A percentile compares a stretch with the other conserved stretches of the same genome.
Conservation (phyloP, 2,797 vertebrate genomes). For the Crax fasciolata region DNA sequence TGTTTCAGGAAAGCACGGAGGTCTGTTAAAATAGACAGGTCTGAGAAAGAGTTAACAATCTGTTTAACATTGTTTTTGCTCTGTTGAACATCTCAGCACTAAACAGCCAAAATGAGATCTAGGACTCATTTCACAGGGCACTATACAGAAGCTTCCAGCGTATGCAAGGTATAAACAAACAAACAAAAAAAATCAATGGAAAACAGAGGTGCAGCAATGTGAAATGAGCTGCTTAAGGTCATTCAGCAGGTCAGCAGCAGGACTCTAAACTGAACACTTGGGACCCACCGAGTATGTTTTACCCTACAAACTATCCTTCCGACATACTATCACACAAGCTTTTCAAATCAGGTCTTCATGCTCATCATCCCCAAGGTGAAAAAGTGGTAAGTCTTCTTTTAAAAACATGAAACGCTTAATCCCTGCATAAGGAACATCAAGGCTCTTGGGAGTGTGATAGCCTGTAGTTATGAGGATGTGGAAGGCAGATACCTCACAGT, state of each 20-base stretch:
- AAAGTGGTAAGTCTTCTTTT: background rate
- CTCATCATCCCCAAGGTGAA: background rate
- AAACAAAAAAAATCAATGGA: background rate
- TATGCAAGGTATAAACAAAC: background rate
- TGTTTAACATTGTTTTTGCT: background rate
- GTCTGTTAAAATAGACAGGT: background rate
- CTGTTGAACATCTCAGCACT: background rate
- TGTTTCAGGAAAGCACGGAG: background rate
- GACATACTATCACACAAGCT: background rate
- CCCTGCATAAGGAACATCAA: background rate
- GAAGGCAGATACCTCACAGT: background rate
- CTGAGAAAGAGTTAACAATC: background rate
- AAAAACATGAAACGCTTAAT: background rate
- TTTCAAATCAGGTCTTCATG: background rate
- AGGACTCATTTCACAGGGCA: background rate
- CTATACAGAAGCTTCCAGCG: background rate
- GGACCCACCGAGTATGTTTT: background rate
- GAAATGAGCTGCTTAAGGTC: background rate
- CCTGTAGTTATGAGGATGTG: background rate
- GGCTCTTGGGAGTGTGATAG: background rate
- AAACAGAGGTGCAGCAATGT: background rate
- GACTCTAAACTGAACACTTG: background rate
- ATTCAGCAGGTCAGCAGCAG: background rate
- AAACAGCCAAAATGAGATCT: background rate
- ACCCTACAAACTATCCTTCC: background rate